A percentile compares a stretch with the other conserved stretches of the same genome.
Evolutionary conservation across 2,113 vertebrate genomes (phyloP).

Genomic region (Rostratula benghalensis): DNA sequence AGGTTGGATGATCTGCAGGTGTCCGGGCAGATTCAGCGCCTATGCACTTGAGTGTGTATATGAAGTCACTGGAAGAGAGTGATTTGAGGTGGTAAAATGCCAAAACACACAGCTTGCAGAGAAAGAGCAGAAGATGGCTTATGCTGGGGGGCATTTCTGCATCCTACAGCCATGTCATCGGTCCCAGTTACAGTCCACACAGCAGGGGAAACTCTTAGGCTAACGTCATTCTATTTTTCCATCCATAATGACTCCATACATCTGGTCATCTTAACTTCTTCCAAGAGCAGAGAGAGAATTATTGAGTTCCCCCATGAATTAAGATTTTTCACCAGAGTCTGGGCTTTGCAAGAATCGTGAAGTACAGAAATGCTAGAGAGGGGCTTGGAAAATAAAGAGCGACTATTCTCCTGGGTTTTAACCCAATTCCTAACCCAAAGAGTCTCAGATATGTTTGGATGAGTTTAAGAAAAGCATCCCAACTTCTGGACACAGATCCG

Average conservation of each 20-base stretch:
- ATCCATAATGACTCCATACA: not conserved
- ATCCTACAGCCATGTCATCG: not conserved
- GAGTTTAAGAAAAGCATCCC: conserved; percentile 27
- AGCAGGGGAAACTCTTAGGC: rapidly evolving
- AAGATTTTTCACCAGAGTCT: not conserved
- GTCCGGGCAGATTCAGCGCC: not conserved
- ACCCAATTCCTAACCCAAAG: not conserved
- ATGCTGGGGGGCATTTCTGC: not conserved
- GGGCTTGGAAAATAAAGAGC: not conserved
- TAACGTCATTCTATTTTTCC: not conserved
- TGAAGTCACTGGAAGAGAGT: not conserved
- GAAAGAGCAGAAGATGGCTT: not conserved
- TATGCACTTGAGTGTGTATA: rapidly evolving
- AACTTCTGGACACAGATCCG: not conserved
- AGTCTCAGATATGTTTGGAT: conserved; percentile 33
- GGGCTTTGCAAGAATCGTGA: not conserved
- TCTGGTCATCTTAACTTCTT: not conserved
- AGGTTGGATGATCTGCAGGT: not conserved
- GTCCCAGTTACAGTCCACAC: not conserved
- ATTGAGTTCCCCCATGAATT: not conserved
- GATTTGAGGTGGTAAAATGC: not conserved
- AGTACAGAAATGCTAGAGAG: not conserved
- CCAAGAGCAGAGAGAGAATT: not conserved
- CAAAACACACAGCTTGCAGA: not conserved
- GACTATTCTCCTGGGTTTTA: not conserved